phyloP scores from a whole-genome alignment of 2,888 invertebrate species.

The Chaitophorus viminalis region DNA sequence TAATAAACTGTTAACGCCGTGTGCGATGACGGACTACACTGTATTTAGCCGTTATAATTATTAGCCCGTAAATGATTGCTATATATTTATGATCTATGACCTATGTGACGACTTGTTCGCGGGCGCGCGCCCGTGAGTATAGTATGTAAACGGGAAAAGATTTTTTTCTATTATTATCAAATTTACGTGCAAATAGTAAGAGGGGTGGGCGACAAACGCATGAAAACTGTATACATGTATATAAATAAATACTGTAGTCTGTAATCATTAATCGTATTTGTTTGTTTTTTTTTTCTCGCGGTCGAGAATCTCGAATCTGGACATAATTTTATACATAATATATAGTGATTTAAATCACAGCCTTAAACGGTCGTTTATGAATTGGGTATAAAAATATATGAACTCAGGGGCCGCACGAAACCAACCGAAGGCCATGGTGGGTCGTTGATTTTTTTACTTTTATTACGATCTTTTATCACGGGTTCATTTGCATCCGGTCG shows the following conservation, averaged over 20 bases:
- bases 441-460: neutral
- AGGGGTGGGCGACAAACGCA: neutral
- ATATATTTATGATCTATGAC: too few species aligned
- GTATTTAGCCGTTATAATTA: too few species aligned
- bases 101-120: too few species aligned
- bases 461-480: neutral
- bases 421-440: neutral
- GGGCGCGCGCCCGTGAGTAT: too few species aligned
- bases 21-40: too few species aligned
- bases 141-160: too few species aligned
- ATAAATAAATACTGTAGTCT: neutral
- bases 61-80: too few species aligned
- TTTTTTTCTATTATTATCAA: too few species aligned
- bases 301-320: neutral
- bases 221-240: neutral
- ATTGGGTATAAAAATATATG: conserved; percentile 25
- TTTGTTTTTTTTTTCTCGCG: neutral
- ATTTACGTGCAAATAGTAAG: too few species aligned
- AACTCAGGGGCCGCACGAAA: neutral
- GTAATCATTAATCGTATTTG: neutral
- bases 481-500: conserved; percentile 18
- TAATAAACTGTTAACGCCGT: too few species aligned
- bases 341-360: conserved; percentile 24
- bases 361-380: conserved; percentile 28
- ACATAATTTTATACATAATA: neutral